Conservation (phyloP, 2,888 invertebrate species). For the Coremacera marginata region DNA sequence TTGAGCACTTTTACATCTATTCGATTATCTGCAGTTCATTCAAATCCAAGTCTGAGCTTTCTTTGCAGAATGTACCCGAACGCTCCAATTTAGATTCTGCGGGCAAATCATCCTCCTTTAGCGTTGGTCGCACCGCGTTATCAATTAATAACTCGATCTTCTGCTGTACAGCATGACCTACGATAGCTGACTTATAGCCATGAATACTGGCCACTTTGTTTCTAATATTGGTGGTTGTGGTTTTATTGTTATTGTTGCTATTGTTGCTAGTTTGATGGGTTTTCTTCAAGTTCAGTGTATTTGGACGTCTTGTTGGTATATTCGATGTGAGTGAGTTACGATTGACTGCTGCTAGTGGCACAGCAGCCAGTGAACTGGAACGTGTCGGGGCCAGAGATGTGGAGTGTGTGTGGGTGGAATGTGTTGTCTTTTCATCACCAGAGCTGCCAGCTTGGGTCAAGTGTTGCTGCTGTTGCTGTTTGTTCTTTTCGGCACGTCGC, state of each 20-base stretch:
- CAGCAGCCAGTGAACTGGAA: constrained; percentile 63
- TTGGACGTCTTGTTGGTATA: constrained; percentile 66
- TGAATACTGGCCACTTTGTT: constrained; percentile 54
- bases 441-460: constrained; percentile 48
- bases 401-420: constrained; percentile 34
- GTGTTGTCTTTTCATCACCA: constrained; percentile 53
- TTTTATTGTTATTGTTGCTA: constrained; percentile 44
- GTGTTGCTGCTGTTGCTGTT: constrained; percentile 55
- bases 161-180: constrained; percentile 59
- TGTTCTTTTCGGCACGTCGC: constrained; percentile 65
- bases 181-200: constrained; percentile 54
- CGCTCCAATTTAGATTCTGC: constrained; percentile 66
- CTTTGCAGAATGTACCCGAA: constrained; percentile 70
- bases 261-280: constrained; percentile 41
- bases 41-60: constrained; percentile 63
- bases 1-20: constrained; percentile 50
- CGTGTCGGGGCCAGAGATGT: constrained; percentile 55
- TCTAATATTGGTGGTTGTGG: constrained; percentile 52
- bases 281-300: constrained; percentile 63
- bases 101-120: constrained; percentile 33
- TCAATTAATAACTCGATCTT: constrained; percentile 65
- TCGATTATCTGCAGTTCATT: constrained; percentile 68
- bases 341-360: constrained; percentile 53
- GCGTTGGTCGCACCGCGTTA: constrained; percentile 42
- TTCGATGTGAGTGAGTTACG: constrained; percentile 62